Base-by-base conservation (phyloP, 2,888 invertebrate genomes). In the Cyclophora albipunctata region DNA sequence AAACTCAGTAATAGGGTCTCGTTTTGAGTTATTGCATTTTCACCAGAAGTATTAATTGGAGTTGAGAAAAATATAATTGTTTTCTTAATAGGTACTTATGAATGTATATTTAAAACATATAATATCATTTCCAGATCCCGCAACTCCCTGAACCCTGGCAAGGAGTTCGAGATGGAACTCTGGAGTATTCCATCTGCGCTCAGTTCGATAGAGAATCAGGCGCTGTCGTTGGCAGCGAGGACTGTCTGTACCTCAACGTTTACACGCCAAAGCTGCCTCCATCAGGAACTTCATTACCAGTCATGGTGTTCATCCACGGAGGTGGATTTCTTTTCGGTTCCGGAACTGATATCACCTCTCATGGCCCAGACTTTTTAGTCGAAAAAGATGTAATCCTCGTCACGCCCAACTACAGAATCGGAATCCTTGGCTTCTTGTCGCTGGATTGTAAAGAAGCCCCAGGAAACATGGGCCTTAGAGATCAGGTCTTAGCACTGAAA, bases 191-290 rank as follows among this genome's bases (percentile, higher is more conserved):
- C 45, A 75, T 77, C 34, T 94, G 94, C 69, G 90, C 92, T 0
- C 94, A 94, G 70, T 84, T 86, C 53, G 90, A 90, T 62, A 84
- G 80, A 70, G 76, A 89, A 64, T 75, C 91, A 64, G 81, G 85
- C n/a, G 78, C 55, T 5, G 62, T 90, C 33, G 77, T 89, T 45
- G 91, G 91, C 33, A 81, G 84, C 58, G 91, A 92, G 66, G 92
- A 92, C 67, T 94, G 94, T 57, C 81, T 94, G 4, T 92, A 91
- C 62, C 71, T 94, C 34, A 94, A 94, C 69, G 91, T 94, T 0
- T 93, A 91, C 66, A 90, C 92, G 20, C 92, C 92, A 2, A 81
- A 71, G 53, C 63, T 90, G 55, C 77, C 79, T 0, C 35, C 55
- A 6, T 57, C 59, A 3, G 55, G 78, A 4, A 20, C 20, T 20